These are phyloP conservation scores for Chloroceryle aenea DNA, from an alignment of 2,113 vertebrate species.

Conservation along the genomic window DNA sequence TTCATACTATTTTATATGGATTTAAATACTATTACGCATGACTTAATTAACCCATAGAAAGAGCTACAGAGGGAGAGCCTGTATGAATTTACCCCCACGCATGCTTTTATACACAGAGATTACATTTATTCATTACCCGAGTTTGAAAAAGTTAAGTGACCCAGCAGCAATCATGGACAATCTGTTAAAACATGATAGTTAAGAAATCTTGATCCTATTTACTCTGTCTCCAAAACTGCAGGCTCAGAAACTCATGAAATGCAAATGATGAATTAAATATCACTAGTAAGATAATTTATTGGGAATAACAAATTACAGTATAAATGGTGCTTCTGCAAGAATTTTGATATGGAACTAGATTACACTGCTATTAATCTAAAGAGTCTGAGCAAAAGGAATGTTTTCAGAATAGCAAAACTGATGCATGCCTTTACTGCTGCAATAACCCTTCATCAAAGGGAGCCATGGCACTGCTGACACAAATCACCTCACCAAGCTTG, in stretches of 20 bases:
- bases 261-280: neutral
- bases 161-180: neutral
- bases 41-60: neutral
- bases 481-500: neutral
- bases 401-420: neutral
- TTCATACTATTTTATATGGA: neutral
- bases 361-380: neutral
- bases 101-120: neutral
- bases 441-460: neutral
- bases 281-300: neutral
- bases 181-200: neutral
- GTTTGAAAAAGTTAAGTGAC: neutral
- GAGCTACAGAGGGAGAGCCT: neutral
- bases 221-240: neutral
- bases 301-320: neutral
- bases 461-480: neutral
- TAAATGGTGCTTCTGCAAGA: neutral
- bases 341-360: neutral
- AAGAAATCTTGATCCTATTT: neutral
- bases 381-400: neutral
- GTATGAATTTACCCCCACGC: neutral
- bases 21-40: neutral
- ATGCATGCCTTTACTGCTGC: neutral
- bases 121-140: neutral
- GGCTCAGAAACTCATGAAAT: neutral